A percentile compares a stretch with the other conserved stretches of the same genome.
These are phyloP conservation scores for Phalacrocorax brasilianus DNA, from an alignment of 2,113 vertebrate species.

Conservation along the genomic window DNA sequence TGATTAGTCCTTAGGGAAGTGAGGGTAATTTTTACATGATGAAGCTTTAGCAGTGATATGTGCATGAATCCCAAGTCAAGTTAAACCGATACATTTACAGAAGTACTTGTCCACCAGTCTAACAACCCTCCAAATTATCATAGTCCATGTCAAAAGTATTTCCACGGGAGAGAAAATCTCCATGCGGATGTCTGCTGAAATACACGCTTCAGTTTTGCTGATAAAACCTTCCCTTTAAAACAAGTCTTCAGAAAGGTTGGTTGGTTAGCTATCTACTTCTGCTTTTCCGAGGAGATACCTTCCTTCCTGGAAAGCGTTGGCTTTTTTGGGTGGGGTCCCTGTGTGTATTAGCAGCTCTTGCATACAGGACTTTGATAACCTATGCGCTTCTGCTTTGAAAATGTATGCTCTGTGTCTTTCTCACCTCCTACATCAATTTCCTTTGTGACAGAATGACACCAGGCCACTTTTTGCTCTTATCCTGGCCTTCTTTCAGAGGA, in stretches of 20 bases:
- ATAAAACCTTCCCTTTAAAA: background rate
- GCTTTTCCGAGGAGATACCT: background rate
- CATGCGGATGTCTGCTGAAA: background rate
- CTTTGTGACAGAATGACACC: background rate
- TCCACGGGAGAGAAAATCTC: background rate
- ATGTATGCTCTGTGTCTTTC: background rate
- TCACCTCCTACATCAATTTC: background rate
- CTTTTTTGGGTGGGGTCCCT: background rate
- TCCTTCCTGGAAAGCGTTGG: background rate
- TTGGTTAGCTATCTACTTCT: background rate
- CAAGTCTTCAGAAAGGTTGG: background rate
- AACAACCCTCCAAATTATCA: background rate
- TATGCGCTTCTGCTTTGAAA: constrained; percentile 8
- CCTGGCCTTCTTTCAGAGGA: constrained; percentile 37
- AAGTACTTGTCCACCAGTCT: background rate
- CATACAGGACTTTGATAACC: background rate
- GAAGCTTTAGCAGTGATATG: background rate
- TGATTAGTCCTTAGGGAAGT: background rate
- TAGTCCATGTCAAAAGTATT: background rate
- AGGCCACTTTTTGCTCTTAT: background rate
- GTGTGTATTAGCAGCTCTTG: background rate
- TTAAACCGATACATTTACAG: background rate
- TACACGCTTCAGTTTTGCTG: background rate
- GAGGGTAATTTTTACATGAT: background rate
- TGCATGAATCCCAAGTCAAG: background rate